These are phyloP conservation scores for Xiphophorus hellerii DNA, from an alignment of 2,113 vertebrate species.

Conservation along the genomic window DNA sequence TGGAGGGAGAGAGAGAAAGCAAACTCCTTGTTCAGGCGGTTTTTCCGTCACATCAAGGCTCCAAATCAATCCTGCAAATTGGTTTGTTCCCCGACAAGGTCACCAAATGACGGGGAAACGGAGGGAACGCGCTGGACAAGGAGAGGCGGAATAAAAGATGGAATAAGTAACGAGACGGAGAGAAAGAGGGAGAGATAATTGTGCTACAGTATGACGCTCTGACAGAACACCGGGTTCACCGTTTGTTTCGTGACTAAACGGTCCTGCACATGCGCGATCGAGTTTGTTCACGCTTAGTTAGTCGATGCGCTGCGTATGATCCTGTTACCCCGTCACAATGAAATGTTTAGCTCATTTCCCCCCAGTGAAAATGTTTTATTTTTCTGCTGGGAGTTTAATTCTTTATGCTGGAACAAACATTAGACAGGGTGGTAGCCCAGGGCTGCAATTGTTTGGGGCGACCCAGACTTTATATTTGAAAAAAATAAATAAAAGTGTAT, in stretches of 20 bases:
- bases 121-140: slow-evolving; percentile 41
- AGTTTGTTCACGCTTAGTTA: slow-evolving; percentile 17
- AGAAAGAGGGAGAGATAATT: neutral
- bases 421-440: no score
- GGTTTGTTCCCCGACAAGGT: slow-evolving; percentile 85
- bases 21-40: slow-evolving; percentile 81
- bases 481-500: no score
- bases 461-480: no score
- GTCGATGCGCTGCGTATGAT: neutral
- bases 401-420: neutral
- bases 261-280: neutral
- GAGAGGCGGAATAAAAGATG: slow-evolving; percentile 51
- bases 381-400: slow-evolving; percentile 22
- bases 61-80: slow-evolving; percentile 84
- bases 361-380: slow-evolving; percentile 47
- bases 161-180: slow-evolving; percentile 42
- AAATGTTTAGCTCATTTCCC: slow-evolving; percentile 67
- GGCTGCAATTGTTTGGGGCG: no score
- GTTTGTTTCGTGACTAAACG: no score
- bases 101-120: slow-evolving; percentile 77
- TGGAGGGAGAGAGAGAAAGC: slow-evolving; percentile 42
- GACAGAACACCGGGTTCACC: no score
- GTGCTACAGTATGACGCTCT: no score
- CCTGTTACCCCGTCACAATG: slow-evolving; percentile 63
- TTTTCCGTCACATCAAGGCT: slow-evolving; percentile 81